phyloP scores from a whole-genome alignment of 2,888 invertebrate species.

The Drosophila tripunctata region DNA sequence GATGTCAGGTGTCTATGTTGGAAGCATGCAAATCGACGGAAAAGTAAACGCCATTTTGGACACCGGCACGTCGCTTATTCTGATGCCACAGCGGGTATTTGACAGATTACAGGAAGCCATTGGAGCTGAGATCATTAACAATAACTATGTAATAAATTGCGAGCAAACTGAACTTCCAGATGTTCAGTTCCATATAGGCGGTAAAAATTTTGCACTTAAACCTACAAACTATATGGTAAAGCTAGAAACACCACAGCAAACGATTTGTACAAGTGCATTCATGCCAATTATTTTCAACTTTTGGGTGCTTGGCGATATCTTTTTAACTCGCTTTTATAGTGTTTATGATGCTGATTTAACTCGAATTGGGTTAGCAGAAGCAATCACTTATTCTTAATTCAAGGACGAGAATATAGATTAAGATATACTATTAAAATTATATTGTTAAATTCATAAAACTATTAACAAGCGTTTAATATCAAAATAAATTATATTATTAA shows the following conservation, averaged over 20 bases:
- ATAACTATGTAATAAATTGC: slow-evolving; percentile 31
- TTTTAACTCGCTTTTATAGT: slow-evolving; percentile 57
- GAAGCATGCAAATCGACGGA: not conserved
- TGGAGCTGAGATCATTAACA: not conserved
- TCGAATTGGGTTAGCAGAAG: slow-evolving; percentile 50
- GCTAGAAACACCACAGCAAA: not conserved
- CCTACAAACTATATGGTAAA: slow-evolving; percentile 44
- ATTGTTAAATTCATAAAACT: too few relatives aligned
- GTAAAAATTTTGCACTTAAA: slow-evolving; percentile 15
- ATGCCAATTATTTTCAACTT: slow-evolving; percentile 31
- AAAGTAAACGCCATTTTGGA: slow-evolving; percentile 46
- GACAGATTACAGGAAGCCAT: slow-evolving; percentile 16
- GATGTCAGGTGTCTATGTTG: slow-evolving; percentile 35
- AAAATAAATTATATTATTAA: too few relatives aligned
- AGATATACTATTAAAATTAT: not conserved
- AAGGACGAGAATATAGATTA: not conserved
- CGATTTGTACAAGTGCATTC: slow-evolving; percentile 38
- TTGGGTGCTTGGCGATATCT: slow-evolving; percentile 63
- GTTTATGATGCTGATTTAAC: slow-evolving; percentile 49
- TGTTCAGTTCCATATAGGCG: slow-evolving; percentile 39
- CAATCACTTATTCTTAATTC: not conserved
- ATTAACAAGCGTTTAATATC: too few relatives aligned
- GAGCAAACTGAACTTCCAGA: slow-evolving; percentile 12
- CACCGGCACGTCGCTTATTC: slow-evolving; percentile 57
- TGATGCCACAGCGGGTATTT: slow-evolving; percentile 38